Base-by-base conservation (phyloP, 2,888 invertebrate species). In the Eugnorisma glareosa region DNA sequence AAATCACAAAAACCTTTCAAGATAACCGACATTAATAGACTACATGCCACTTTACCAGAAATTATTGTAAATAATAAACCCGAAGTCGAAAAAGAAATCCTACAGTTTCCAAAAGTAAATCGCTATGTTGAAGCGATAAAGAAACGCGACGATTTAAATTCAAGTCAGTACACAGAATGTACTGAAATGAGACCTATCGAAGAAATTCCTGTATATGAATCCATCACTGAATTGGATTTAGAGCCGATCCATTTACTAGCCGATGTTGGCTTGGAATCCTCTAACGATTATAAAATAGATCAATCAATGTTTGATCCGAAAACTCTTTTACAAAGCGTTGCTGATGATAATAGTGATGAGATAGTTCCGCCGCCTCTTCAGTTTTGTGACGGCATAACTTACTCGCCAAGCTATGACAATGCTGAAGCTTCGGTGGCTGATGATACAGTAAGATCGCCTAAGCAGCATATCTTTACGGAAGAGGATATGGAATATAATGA, bases 261-360 rank as follows among this genome's bases (percentile, higher is more conserved):
- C 21, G 69, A 79, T 63, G 61, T 71, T 51, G 77, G 84, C 45
- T 71, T 85, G 15, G 79, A 87, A 37, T 43, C 77, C 11, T 70
- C 51, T 31, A 51, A 64, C 24, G 87, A 92, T 43, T 90, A 86
- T 54, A 87, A 92, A 78, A 87, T 95, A 74, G 93, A 93, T 77
- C 90, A 92, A 35, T 89, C 91, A 24, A 92, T 96, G 93, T 92
- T 96, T 61, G 91, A 96, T 87, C 96, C 96, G 7, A 94, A 93
- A 92, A 92, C 90, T 59, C 87, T 96, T 63, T 87, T 96, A 72
- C 92, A 95, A 88, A 90, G 88, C 86, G 89, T 91, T 57, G 86
- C 77, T 75, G 87, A 89, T 40, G 87, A 89, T 70, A 86, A 89
- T 13, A 37, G 54, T 11, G 86, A 88, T 10, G 90, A 90, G 59